Base-by-base conservation (phyloP, 2,797 vertebrate genomes). In the Squalus acanthias region DNA sequence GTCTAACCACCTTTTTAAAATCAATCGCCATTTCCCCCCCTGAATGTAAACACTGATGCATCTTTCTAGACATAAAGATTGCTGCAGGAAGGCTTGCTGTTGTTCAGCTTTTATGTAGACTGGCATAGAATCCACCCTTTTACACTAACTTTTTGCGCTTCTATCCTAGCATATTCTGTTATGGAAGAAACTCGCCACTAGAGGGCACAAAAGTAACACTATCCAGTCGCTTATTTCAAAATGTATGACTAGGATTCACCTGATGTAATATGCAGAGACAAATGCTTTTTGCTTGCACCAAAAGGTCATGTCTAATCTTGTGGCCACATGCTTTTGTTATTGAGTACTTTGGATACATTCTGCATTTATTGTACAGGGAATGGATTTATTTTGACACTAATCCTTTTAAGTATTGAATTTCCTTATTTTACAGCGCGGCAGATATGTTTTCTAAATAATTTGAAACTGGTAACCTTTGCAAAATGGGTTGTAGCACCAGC, bases 281-380 rank as follows among this genome's bases (percentile, higher is more conserved):
- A 72, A 22, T 95, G 39, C 29, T 95, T 95, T 95, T 53, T 95
- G 46, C 33, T 57, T 95, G 53, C 94, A 76, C 94, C 70, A 72
- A 60, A 57, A 95, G 94, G 94, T 95, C 63, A 69, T 29, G 39
- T 95, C 69, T 95, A 95, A 95, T 95, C 93, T 26, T 57, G 50
- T 57, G 70, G 70, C 94, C 70, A 74, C 94, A 95, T 74, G 93
- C 65, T 95, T 50, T 95, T 95, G 93, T 95, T 95, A 95, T 22
- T 95, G 94, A 76, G 29, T 74, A 76, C 29, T 95, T 76, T 50
- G 46, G 70, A 76, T 95, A 72, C 26, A 95, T 95, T 46, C 67
- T 65, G 50, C 24, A 95, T 57, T 95, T 95, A 72, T 74, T 76
- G 94, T 76, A 50, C 94, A 95, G 70, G 46, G 94, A 76, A 95